Percentiles rank a stretch among this genome's conserved stretches.
Conservation (phyloP, 2,888 invertebrate genomes). For the Melangyna quadrimaculata region DNA sequence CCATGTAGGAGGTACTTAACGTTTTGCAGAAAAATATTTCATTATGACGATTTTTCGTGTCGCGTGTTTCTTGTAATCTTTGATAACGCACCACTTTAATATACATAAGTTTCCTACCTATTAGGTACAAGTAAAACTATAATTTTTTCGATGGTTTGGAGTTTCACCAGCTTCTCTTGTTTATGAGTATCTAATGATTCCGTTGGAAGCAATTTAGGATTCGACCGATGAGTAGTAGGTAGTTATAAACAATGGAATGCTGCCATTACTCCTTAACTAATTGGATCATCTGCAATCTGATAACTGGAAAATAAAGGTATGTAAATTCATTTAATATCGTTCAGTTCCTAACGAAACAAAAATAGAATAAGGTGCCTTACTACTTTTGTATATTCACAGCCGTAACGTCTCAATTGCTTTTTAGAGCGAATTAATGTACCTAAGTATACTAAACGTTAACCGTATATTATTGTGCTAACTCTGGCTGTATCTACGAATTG, state of each 20-base stretch:
- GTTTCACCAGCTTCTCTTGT: not conserved
- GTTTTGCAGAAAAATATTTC: too few species aligned
- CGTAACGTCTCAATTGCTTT: constrained; percentile 53
- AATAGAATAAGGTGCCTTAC: not conserved
- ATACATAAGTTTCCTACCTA: too few species aligned
- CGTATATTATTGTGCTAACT: not conserved
- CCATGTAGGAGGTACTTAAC: too few species aligned
- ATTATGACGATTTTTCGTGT: too few species aligned
- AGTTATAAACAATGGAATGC: constrained; percentile 2
- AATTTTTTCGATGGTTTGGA: not conserved
- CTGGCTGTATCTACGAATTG: constrained; percentile 4
- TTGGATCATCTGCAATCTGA: constrained; percentile 40
- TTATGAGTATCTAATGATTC: too few species aligned
- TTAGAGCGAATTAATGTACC: constrained; percentile 52
- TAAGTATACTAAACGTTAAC: not conserved
- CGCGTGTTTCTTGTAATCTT: too few species aligned
- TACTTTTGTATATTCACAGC: not conserved
- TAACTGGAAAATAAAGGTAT: constrained; percentile 29
- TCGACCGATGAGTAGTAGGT: not conserved
- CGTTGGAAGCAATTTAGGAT: not conserved
- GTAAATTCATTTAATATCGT: not conserved
- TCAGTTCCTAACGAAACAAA: constrained; percentile 16
- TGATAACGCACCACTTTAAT: too few species aligned
- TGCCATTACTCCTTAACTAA: constrained; percentile 45
- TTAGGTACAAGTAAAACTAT: too few species aligned